Evolutionary conservation across 1,140 invertebrate genomes (phyloP).

Genomic region (Musca vetustissima): DNA sequence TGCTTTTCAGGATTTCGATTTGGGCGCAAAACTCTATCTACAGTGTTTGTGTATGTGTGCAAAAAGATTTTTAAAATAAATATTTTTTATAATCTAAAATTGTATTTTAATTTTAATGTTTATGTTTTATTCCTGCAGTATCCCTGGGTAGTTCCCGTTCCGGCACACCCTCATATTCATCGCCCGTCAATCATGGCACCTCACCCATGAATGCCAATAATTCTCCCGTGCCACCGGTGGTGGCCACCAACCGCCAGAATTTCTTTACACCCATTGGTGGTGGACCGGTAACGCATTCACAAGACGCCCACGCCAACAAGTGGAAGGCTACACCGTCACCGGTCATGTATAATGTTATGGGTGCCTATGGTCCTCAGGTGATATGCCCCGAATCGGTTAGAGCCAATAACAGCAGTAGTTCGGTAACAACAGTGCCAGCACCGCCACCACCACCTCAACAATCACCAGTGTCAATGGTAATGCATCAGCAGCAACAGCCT

Average conservation of each 20-base stretch:
- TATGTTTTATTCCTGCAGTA: constrained; percentile 61
- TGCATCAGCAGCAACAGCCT: constrained; percentile 53
- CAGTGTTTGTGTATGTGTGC: constrained; percentile 53
- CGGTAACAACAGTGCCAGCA: constrained; percentile 26
- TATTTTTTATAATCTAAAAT: too few species aligned
- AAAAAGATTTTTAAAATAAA: too few species aligned
- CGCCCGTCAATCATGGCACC: constrained; percentile 70
- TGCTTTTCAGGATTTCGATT: constrained; percentile 50
- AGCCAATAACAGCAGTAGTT: constrained; percentile 28
- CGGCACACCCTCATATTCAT: constrained; percentile 83
- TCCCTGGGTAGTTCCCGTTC: constrained; percentile 90
- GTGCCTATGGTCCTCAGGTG: constrained; percentile 26
- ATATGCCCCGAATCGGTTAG: constrained; percentile 61
- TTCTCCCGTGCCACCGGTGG: constrained; percentile 66
- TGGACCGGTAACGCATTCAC: constrained; percentile 52
- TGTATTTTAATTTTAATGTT: constrained; percentile 6
- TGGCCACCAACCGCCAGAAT: constrained; percentile 68
- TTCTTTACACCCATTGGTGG: constrained; percentile 84
- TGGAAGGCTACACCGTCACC: constrained; percentile 54
- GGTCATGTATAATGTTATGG: constrained; percentile 43
- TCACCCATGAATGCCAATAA: constrained; percentile 65
- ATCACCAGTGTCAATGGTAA: constrained; percentile 53
- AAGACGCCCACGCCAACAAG: constrained; percentile 33
- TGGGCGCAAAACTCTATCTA: constrained; percentile 52
- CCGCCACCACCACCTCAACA: constrained; percentile 41